Evolutionary conservation across 2,797 vertebrate species (phyloP).

Genomic region (Halcyon badia): DNA sequence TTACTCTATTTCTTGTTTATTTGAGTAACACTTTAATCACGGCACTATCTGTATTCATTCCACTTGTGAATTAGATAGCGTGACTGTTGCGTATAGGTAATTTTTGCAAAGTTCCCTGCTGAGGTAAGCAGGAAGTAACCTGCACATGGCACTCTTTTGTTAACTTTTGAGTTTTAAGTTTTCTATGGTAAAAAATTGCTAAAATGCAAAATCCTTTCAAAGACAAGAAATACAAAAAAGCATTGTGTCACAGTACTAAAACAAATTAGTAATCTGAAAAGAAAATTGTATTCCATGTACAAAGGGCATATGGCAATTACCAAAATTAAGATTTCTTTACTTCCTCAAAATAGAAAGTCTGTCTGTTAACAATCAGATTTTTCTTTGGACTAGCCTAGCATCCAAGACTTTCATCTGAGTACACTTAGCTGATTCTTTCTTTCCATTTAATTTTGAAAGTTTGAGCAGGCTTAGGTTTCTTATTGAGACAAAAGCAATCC

Average conservation of each 20-base stretch:
- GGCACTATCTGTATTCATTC: not conserved
- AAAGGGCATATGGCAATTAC: not conserved
- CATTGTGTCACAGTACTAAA: not conserved
- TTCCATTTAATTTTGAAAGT: not conserved
- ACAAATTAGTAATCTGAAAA: not conserved
- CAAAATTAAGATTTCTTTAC: not conserved
- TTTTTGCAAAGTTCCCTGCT: not conserved
- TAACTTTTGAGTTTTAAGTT: not conserved
- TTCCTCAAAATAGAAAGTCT: not conserved
- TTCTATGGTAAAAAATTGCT: not conserved
- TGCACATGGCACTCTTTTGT: fast-evolving
- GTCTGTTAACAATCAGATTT: not conserved
- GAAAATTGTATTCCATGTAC: not conserved
- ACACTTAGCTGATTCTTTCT: not conserved
- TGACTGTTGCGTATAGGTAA: not conserved
- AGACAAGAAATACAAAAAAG: not conserved
- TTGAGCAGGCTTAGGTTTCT: not conserved
- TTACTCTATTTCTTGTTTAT: not conserved
- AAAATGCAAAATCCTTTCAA: not conserved
- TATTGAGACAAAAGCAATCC: not conserved
- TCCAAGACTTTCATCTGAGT: not conserved
- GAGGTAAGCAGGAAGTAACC: not conserved
- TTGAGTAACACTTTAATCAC: not conserved
- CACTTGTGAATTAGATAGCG: not conserved
- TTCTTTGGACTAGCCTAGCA: not conserved